Base-by-base conservation (phyloP, 2,888 invertebrate genomes). In the Aelia acuminata region DNA sequence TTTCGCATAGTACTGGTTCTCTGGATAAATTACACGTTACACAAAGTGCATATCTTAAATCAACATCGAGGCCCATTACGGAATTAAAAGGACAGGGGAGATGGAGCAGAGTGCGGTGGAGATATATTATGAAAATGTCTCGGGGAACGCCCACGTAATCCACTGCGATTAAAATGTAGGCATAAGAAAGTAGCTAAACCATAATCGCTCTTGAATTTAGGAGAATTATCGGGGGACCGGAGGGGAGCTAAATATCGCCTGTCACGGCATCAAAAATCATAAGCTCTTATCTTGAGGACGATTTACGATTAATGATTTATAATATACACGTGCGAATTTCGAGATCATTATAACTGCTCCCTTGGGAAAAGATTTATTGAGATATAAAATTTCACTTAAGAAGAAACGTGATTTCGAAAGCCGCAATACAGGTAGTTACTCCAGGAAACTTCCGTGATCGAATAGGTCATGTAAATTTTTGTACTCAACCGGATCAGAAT, bases 1-100 rank as follows among this genome's bases (percentile, higher is more conserved):
- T 85, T 85, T 39, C 84, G 53, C 50, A 85, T 47, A 43, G 39
- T 31, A 57, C 85, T 85, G 85, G 57, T 85, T 85, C 85, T 85
- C 7, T n/a, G 85, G 50, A 53, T 85, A 53, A 53, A 85, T 85
- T 85, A 85, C 80, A 80, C 80, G 80, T 80, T 80, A 80, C 80
- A 80, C 80, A 80, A 80, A 80, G 43, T 80, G 80, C 80, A 80
- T 80, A 80, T 80, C 80, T 80, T 80, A 80, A 80, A 80, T 80
- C 80, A 80, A 80, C 80, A 80, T 80, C n/a, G 43, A 47, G 80
- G 2, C 80, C 80, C 80, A 80, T 80, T 80, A 80, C 80, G 43
- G 80, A 47, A 80, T 80, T 80, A 80, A 80, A 80, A 43, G 80
- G 80, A 80, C 80, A n/a, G 43, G 43, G n/a, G 43, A n/a, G 4